Evolutionary conservation across 2,888 invertebrate species (phyloP).

Genomic region (Rhabditoides inermis): DNA sequence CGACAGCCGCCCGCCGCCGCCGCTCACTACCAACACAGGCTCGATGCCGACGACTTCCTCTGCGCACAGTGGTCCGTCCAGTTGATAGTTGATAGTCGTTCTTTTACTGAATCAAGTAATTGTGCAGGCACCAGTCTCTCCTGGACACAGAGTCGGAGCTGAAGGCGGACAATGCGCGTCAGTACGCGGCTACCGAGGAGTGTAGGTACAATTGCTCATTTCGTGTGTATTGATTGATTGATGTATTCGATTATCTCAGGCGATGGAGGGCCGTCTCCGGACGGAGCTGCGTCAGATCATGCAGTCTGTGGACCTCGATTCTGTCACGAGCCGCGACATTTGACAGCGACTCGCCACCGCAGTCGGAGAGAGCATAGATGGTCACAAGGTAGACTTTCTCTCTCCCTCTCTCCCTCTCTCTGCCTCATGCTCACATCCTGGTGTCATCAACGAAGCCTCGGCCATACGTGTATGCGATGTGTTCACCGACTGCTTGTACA

Average conservation of each 20-base stretch:
- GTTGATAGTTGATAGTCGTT: not conserved
- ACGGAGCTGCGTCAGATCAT: conserved; percentile 86
- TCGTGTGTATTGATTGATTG: too few species aligned
- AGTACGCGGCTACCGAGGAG: too few species aligned
- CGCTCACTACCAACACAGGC: conserved; percentile 75
- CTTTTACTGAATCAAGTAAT: not conserved
- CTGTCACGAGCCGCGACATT: conserved; percentile 66
- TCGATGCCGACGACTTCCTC: conserved; percentile 67
- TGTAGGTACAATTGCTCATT: too few species aligned
- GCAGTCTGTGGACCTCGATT: conserved; percentile 95
- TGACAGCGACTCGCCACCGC: conserved; percentile 78
- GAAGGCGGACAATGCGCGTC: conserved; percentile 13
- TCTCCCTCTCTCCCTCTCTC: too few species aligned
- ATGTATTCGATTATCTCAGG: too few species aligned
- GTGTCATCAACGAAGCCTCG: too few species aligned
- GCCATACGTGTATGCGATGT: too few species aligned
- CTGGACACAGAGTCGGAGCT: conserved; percentile 60
- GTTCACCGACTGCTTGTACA: not conserved
- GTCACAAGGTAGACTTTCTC: conserved; percentile 69
- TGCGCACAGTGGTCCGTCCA: conserved; percentile 23
- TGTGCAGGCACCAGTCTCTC: conserved; percentile 41
- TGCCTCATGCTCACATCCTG: too few species aligned
- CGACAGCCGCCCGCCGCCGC: conserved; percentile 64
- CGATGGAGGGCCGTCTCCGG: conserved; percentile 20
- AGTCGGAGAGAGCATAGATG: conserved; percentile 69